Base-by-base conservation (phyloP, 37 sponge, comb jelly and placozoan species). In the Cladorhizidae sp. region DNA sequence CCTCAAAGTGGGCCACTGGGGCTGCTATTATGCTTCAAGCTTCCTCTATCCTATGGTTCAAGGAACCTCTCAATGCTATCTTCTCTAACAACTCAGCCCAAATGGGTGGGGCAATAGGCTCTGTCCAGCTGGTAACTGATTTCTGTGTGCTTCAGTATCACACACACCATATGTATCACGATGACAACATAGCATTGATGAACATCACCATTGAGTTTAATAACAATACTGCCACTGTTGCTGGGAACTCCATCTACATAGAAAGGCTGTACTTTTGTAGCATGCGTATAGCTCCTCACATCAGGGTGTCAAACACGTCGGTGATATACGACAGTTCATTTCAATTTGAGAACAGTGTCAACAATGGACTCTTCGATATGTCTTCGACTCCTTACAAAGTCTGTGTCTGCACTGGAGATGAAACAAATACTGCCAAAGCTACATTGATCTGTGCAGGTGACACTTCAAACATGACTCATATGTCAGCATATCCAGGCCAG, bases 91-190 rank as follows among this genome's bases (percentile, higher is more conserved):
- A 76, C 42, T 37, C 40, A 25, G 85, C 76, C 8, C 1, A 67
- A 25, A 22, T 38, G 12, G 85, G 85, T 75, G 85, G 76, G 1
- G 85, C 68, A 33, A 84, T 84, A 23, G 40, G 41, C 22, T 58
- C 77, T 36, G 33, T 22, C 3, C 15, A 40, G 6, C 12, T 18
- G 6, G 15, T 28, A 8, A 14, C 8, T 12, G 61, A 58, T 9
- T 55, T 41, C 40, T 68, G 70, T 38, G 57, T 35, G 1, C 31
- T 84, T 49, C 85, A 75, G 70, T 84, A 67, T 52, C 18, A 20
- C 14, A 49, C 70, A 36, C 21, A 65, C 0, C 11, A 51, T 50
- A 22, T 26, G 23, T 74, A 83, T 35, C 26, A 31, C 33, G 57
- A 28, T 15, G 32, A 28, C 0, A 81, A 81, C 37, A 37, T 70